Evolutionary conservation across 2,113 vertebrate genomes (phyloP).

Genomic region (Glaucidium brasilianum): DNA sequence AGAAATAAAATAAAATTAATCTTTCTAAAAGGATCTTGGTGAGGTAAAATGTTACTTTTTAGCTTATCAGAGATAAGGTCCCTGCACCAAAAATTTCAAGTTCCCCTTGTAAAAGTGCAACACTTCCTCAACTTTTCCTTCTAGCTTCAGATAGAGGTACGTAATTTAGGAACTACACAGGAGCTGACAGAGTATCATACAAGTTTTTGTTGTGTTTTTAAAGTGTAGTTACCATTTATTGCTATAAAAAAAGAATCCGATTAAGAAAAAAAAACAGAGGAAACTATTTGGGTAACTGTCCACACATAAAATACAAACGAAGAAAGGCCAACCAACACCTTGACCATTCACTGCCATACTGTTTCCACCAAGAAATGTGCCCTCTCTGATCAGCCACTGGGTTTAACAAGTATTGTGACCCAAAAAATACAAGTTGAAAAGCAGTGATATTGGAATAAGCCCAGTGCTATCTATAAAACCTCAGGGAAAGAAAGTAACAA

Average conservation of each 20-base stretch:
- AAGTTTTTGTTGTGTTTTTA: not conserved
- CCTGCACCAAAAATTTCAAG: not conserved
- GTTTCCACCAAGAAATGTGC: not conserved
- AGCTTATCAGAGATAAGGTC: not conserved
- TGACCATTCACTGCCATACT: not conserved
- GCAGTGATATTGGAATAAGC: not conserved
- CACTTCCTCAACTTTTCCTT: not conserved
- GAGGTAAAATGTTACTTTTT: not conserved
- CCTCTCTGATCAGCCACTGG: not conserved
- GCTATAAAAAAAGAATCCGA: not conserved
- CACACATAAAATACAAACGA: not conserved
- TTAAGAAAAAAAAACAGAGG: not conserved
- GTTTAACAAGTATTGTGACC: not conserved
- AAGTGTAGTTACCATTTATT: not conserved
- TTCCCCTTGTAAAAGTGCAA: not conserved
- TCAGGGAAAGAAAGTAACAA: not conserved
- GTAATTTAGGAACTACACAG: not conserved
- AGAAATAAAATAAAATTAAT: slow-evolving; percentile 66
- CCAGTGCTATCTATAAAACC: not conserved
- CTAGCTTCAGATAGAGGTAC: not conserved
- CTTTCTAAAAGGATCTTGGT: slow-evolving; percentile 63
- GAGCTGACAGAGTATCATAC: not conserved
- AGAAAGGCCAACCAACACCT: not conserved
- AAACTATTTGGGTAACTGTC: not conserved
- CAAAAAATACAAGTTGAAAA: not conserved